Base-by-base conservation (phyloP, 2,797 vertebrate genomes). In the Setipinna tenuifilis region DNA sequence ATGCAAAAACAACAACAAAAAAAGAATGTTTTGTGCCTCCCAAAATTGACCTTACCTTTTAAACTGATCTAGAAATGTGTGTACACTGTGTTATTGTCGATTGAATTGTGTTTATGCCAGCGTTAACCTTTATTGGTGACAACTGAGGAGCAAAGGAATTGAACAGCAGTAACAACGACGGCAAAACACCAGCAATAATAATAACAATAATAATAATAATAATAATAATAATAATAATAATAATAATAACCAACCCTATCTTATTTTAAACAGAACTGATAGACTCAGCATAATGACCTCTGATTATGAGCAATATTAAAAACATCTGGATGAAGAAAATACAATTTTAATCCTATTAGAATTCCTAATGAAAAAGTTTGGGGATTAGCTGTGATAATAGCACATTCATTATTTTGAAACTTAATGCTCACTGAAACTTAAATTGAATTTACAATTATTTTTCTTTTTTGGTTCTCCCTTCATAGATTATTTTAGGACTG, bases 341-440 rank as follows among this genome's bases (percentile, higher is more conserved):
- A 65, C 87, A 87, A 88, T 90, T 86, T 91, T 93, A 91, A 92
- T 92, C 90, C 87, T 91, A 89, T 93, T 92, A 89, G 57, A 90
- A 85, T 87, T 87, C 87, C 71, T 89, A 75, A 87, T 85, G 88
- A 88, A 89, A 89, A 90, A 89, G 35, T 78, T 78, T 89, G 86
- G 88, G 89, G 91, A 93, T 93, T 93, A 89, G 89, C 86, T 89
- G 87, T 88, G 89, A 93, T 93, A 90, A 91, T 92, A 90, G 88
- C 86, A 87, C 81, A 90, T 87, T 90, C 86, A 91, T 90, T 89
- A 90, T 85, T 84, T 83, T 57, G 23, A 83, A 86, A 75, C 83
- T 88, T 81, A 58, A 85, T 86, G 84, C 84, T 82, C 82, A 86
- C 85, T 86, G 71, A 41, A 78, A 78, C 71, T 78, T 78, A 78